Base-by-base conservation (phyloP, 1,140 invertebrate species). In the Drosophila bipectinata region DNA sequence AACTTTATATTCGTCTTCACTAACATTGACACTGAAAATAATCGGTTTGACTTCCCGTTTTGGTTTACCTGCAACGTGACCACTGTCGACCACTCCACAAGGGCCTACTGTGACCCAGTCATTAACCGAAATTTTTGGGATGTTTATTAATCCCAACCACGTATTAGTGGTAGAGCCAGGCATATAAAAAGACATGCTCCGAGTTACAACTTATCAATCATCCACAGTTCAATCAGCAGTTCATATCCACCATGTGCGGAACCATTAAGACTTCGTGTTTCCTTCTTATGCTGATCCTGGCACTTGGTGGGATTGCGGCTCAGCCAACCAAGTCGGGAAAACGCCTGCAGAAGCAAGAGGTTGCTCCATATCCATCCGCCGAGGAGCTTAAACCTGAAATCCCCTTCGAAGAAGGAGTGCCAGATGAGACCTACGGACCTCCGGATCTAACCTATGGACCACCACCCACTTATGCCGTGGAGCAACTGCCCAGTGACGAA, bases 21-120 rank as follows among this genome's bases (percentile, higher is more conserved):
- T 61, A 48, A 26, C 71, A 75, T 75, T 75, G 72, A 66, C 72
- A 75, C 39, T 75, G 72, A 75, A 66, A 58, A 58, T 75, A 75
- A 75, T 66, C 26, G 39, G 4, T 53, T 26, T 51, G 34, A 28
- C 28, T 75, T 75, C 60, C 60, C 44, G 4, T 66, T 66, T 58
- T 44, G 72, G 59, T 4, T 37, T 2, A 57, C 47, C 71, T 39
- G 71, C 71, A 66, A 66, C 60, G 60, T 74, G 72, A 57, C 68
- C 68, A 63, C 37, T 41, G 24, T 10, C 12, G 32, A 48, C 21
- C 21, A 30, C 58, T 66, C 18, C n/a, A 24, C 47, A 66, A 52
- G 48, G 60, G 72, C 55, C 37, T 15, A 14, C 28, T 18, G 34
- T 55, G 30, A 48, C 44, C 47, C 47, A 51, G 52, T 52, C 71